Percentiles rank a stretch among this genome's conserved stretches.
phyloP scores from a whole-genome alignment of 2,888 invertebrate species.

The Argynnis bischoffii region DNA sequence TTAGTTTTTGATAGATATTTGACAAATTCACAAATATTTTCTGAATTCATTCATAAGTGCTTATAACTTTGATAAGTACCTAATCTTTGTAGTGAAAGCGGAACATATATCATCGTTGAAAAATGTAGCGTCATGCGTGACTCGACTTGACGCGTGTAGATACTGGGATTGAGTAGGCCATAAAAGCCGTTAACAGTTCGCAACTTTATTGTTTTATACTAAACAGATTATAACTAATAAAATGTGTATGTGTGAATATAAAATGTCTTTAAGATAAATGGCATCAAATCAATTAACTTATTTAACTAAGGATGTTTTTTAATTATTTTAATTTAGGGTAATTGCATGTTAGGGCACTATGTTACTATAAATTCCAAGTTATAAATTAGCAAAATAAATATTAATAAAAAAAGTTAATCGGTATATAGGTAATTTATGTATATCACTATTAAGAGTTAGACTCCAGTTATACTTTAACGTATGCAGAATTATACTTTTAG shows the following conservation, averaged over 20 bases:
- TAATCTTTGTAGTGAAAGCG: conserved; percentile 36
- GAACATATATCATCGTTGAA: conserved; percentile 37
- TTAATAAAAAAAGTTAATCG: background rate
- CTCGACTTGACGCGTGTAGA: conserved; percentile 31
- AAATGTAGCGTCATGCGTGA: conserved; percentile 39
- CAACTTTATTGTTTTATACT: conserved; percentile 9
- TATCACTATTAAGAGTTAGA: background rate
- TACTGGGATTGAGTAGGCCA: conserved; percentile 27
- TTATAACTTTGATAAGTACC: conserved; percentile 23
- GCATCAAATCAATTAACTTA: too few relatives aligned
- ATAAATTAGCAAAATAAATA: background rate
- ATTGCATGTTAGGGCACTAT: too few relatives aligned
- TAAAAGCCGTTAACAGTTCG: conserved; percentile 26
- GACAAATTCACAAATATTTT: too few relatives aligned
- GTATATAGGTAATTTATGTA: background rate
- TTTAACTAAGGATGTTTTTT: too few relatives aligned
- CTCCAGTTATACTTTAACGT: background rate
- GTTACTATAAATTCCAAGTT: too few relatives aligned
- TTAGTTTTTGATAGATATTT: too few relatives aligned
- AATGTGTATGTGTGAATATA: too few relatives aligned
- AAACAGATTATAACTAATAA: background rate
- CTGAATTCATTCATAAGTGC: conserved; percentile 2
- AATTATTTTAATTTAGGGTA: too few relatives aligned
- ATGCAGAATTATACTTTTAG: background rate
- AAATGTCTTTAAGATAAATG: too few relatives aligned